These are phyloP conservation scores for Patagioenas fasciata DNA, from an alignment of 2,113 vertebrate genomes.

Conservation along the genomic window DNA sequence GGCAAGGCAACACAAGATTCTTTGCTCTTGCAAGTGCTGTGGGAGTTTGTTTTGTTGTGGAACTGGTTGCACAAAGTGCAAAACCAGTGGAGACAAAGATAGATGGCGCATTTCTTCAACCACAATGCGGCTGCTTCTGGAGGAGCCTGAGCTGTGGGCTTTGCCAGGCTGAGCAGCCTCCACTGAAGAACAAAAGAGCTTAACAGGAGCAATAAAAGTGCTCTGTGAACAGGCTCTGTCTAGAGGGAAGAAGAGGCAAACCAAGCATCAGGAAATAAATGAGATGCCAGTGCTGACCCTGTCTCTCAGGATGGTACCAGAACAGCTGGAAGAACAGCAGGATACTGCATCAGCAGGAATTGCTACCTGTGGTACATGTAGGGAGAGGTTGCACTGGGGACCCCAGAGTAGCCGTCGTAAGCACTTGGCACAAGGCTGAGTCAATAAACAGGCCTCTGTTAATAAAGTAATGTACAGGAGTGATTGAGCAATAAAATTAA, in stretches of 20 bases:
- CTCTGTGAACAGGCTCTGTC: not conserved
- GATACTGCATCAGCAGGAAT: conserved; percentile 54
- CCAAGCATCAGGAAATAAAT: conserved; percentile 61
- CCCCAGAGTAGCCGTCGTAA: not conserved
- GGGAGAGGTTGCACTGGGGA: not conserved
- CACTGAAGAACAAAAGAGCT: conserved; percentile 18
- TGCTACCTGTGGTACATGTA: conserved; percentile 9
- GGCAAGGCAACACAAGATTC: not conserved
- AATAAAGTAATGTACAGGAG: conserved; percentile 29
- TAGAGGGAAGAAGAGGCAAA: conserved; percentile 47
- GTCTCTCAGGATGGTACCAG: conserved; percentile 24
- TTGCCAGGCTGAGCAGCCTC: not conserved
- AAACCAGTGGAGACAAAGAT: not conserved
- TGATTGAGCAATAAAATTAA: conserved; percentile 8
- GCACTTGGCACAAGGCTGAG: conserved; percentile 38
- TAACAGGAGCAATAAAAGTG: conserved; percentile 33
- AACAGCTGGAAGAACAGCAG: conserved; percentile 61
- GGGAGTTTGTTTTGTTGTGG: not conserved
- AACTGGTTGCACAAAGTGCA: rapidly evolving
- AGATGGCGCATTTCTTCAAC: not conserved
- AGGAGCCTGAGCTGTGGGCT: not conserved
- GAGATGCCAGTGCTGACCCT: conserved; percentile 52
- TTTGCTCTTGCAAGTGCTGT: not conserved
- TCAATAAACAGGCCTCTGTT: conserved; percentile 36
- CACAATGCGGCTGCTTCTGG: not conserved